Conservation (phyloP, 2,888 invertebrate genomes). For the Idaea straminata region DNA sequence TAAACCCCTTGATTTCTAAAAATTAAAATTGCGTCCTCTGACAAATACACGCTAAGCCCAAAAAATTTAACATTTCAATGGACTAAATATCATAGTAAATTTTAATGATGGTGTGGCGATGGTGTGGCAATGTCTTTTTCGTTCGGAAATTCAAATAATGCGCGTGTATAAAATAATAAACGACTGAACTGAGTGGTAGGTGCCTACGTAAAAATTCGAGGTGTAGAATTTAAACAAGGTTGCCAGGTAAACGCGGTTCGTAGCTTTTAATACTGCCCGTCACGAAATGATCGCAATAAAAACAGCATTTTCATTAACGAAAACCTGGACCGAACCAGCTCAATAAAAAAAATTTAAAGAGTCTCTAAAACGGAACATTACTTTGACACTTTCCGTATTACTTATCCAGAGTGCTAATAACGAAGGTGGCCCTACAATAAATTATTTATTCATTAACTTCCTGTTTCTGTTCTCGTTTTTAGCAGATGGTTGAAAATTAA, state of each 20-base stretch:
- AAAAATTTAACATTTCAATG: no score
- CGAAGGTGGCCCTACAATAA: conserved; percentile 9
- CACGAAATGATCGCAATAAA: conserved; percentile 22
- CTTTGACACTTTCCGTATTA: conserved; percentile 15
- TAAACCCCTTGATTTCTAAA: no score
- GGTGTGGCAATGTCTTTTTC: neutral
- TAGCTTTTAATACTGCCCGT: conserved; percentile 14
- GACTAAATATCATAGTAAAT: neutral
- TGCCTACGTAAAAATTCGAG: conserved; percentile 4
- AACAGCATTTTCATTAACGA: conserved; percentile 19
- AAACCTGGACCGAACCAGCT: conserved; percentile 14
- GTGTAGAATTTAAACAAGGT: neutral
- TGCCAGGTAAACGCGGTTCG: conserved; percentile 5
- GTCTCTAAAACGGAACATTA: conserved; percentile 17
- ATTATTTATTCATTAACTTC: conserved; percentile 2
- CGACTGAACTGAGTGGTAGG: conserved; percentile 6
- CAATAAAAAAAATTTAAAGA: conserved; percentile 23
- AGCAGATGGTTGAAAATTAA: neutral
- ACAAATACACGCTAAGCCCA: no score
- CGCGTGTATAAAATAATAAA: conserved; percentile 14
- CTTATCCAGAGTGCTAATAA: conserved; percentile 21
- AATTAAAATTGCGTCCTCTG: no score
- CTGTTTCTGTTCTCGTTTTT: neutral
- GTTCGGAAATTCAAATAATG: conserved; percentile 2
- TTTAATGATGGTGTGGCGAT: neutral